Evolutionary conservation across 2,797 vertebrate species (phyloP).

Genomic region (Alouatta caraya): DNA sequence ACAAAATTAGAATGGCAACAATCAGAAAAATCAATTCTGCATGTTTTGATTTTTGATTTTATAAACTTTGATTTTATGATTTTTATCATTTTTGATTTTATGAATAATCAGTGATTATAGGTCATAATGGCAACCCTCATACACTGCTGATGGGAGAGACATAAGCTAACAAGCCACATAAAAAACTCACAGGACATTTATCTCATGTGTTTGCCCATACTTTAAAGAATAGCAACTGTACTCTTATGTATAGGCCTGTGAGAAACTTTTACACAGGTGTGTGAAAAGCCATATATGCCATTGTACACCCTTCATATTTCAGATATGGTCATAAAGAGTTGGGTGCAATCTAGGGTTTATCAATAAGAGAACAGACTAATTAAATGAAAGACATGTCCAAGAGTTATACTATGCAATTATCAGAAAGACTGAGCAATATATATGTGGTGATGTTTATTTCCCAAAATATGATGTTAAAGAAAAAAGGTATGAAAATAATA

Average conservation of each 20-base stretch:
- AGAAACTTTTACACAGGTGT: neutral
- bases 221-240: neutral
- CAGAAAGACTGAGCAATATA: neutral
- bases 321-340: neutral
- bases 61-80: too few species aligned
- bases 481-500: constrained; percentile 10
- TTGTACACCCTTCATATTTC: neutral
- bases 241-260: neutral
- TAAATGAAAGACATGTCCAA: neutral
- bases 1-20: neutral
- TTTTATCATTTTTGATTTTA: too few species aligned
- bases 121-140: neutral
- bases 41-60: neutral
- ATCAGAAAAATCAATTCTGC: neutral
- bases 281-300: neutral
- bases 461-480: constrained; percentile 12
- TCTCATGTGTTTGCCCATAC: neutral
- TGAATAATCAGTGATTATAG: neutral
- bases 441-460: neutral
- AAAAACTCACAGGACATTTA: neutral
- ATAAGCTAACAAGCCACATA: neutral
- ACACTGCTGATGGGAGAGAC: neutral
- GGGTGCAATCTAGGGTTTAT: neutral
- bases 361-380: neutral
- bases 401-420: neutral